These are phyloP conservation scores for Piaya cayana DNA, from an alignment of 2,113 vertebrate genomes.

Conservation along the genomic window DNA sequence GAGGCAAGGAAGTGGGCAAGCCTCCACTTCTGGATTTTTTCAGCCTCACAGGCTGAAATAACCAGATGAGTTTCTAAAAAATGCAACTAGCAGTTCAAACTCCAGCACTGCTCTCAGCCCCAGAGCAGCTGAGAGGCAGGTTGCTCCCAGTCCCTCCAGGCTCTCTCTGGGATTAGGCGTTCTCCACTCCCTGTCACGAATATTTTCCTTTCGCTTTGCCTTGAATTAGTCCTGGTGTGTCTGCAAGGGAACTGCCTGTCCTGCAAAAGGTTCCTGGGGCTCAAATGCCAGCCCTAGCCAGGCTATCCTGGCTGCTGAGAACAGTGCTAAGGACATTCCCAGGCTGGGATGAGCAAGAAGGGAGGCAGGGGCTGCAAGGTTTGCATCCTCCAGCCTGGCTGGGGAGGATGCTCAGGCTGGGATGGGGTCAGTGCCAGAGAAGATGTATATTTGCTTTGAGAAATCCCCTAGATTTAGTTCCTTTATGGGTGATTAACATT, in stretches of 20 bases:
- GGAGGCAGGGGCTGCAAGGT: neutral
- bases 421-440: conserved; percentile 18
- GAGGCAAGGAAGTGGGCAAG: neutral
- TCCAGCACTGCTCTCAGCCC: neutral
- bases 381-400: neutral
- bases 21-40: neutral
- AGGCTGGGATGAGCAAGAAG: neutral
- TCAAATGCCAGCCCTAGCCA: neutral
- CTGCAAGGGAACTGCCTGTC: neutral
- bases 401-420: neutral
- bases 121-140: neutral
- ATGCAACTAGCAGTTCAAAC: neutral
- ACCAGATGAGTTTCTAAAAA: neutral
- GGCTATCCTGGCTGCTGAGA: neutral
- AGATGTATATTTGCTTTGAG: conserved; percentile 38
- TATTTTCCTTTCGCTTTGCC: neutral
- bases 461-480: conserved; percentile 61
- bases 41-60: neutral
- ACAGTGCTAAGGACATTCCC: neutral
- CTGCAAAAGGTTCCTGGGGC: neutral
- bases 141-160: neutral
- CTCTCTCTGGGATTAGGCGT: neutral
- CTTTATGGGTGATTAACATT: conserved; percentile 47
- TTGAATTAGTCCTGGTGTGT: neutral
- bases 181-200: neutral